Evolutionary conservation across 2,888 invertebrate species (phyloP).

Genomic region (Maniola hyperantus): DNA sequence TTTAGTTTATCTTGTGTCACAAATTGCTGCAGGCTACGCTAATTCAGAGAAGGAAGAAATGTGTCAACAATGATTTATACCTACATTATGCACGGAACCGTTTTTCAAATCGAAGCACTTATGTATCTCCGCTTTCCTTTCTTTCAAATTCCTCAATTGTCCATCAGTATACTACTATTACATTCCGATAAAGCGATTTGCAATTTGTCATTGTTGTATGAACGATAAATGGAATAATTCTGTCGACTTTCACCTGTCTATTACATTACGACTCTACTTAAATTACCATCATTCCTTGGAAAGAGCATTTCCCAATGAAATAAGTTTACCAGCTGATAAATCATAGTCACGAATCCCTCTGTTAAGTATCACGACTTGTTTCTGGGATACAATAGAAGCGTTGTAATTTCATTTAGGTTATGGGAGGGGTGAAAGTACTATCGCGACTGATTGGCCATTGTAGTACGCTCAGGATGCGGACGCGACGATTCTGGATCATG

Average conservation of each 20-base stretch:
- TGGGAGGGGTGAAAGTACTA: conserved; percentile 71
- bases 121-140: conserved; percentile 10
- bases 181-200: conserved; percentile 41
- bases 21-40: not conserved
- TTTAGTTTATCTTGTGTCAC: too few relatives aligned
- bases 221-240: conserved; percentile 49
- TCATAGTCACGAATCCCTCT: conserved; percentile 75
- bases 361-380: conserved; percentile 73
- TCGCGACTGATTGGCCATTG: conserved; percentile 72
- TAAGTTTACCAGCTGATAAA: conserved; percentile 69
- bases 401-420: conserved; percentile 74
- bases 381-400: conserved; percentile 68
- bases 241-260: conserved; percentile 68
- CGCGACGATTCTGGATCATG: conserved; percentile 66
- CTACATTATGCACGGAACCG: not conserved
- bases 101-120: conserved; percentile 1
- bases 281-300: conserved; percentile 67
- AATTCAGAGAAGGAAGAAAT: not conserved
- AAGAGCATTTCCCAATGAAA: conserved; percentile 69
- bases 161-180: conserved; percentile 24
- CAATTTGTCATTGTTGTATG: conserved; percentile 49
- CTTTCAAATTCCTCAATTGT: conserved; percentile 12
- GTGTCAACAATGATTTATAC: conserved; percentile 4
- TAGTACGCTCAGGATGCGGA: conserved; percentile 51
- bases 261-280: conserved; percentile 63